Conservation (phyloP, 2,888 invertebrate species). For the Pandemis cinnamomeana region DNA sequence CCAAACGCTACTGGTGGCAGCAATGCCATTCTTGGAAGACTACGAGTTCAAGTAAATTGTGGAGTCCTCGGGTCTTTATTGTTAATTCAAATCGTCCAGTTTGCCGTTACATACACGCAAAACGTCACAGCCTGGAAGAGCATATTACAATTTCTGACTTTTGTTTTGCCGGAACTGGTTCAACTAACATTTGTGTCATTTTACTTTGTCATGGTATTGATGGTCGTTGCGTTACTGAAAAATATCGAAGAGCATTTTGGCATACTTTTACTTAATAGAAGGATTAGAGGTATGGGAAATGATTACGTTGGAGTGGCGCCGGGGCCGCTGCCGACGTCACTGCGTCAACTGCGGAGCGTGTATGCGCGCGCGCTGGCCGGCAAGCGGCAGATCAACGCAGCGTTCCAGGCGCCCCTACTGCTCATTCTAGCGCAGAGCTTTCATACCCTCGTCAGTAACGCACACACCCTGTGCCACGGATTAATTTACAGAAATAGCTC, state of each 20-base stretch:
- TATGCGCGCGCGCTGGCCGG: constrained; percentile 32
- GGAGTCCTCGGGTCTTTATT: constrained; percentile 2
- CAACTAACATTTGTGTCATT: constrained; percentile 34
- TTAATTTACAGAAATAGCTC: constrained; percentile 16
- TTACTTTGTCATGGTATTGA: constrained; percentile 31
- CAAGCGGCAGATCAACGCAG: constrained; percentile 29
- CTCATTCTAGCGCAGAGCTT: constrained; percentile 34
- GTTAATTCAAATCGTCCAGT: background rate
- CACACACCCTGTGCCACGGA: constrained; percentile 40
- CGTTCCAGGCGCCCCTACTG: constrained; percentile 39
- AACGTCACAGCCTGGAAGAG: constrained; percentile 12
- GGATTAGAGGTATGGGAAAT: background rate
- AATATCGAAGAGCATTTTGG: constrained; percentile 36
- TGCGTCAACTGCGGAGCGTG: constrained; percentile 18
- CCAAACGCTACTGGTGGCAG: constrained; percentile 5
- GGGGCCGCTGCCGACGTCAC: background rate
- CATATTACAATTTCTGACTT: constrained; percentile 25
- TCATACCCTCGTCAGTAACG: constrained; percentile 37
- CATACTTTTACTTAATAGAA: background rate
- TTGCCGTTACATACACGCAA: background rate
- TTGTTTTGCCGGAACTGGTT: constrained; percentile 34
- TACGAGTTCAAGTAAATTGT: constrained; percentile 27
- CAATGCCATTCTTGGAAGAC: constrained; percentile 9
- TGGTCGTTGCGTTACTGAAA: constrained; percentile 37
- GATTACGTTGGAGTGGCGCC: background rate